phyloP scores from a whole-genome alignment of 1,140 invertebrate species.

The Oscheius sp. region DNA sequence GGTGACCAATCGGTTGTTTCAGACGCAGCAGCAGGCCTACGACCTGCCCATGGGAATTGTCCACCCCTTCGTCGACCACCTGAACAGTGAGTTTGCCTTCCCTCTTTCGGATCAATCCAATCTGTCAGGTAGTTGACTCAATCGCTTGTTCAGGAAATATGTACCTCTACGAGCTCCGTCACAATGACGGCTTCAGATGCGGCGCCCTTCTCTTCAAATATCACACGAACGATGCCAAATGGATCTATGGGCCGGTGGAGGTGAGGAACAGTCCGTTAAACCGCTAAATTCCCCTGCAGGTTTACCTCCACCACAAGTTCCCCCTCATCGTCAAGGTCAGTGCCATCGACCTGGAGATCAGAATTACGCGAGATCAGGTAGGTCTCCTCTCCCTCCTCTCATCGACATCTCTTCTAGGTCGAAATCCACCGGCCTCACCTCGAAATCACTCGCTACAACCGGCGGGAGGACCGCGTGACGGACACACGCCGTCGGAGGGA shows the following conservation, averaged over 20 bases:
- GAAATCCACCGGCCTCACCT: not conserved
- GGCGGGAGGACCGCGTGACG: not conserved
- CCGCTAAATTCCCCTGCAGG: too few relatives aligned
- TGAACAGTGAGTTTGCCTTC: too few relatives aligned
- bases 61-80: not conserved
- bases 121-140: too few relatives aligned
- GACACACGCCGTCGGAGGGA: not conserved
- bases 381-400: not conserved
- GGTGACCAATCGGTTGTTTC: too few relatives aligned
- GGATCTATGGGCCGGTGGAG: not conserved
- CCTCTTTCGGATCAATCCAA: too few relatives aligned
- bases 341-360: not conserved
- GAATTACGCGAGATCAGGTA: not conserved
- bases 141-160: not conserved
- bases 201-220: not conserved
- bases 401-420: not conserved
- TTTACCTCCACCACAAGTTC: not conserved
- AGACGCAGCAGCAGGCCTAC: too few relatives aligned
- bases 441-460: not conserved
- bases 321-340: not conserved
- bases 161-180: not conserved
- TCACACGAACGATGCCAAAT: not conserved
- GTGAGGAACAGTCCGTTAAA: too few relatives aligned
- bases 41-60: not conserved
- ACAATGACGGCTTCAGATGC: not conserved